Evolutionary conservation across 2,113 vertebrate genomes (phyloP), one percentile per base, ranked within the genome.

Genomic region (Rutilus rutilus): DNA sequence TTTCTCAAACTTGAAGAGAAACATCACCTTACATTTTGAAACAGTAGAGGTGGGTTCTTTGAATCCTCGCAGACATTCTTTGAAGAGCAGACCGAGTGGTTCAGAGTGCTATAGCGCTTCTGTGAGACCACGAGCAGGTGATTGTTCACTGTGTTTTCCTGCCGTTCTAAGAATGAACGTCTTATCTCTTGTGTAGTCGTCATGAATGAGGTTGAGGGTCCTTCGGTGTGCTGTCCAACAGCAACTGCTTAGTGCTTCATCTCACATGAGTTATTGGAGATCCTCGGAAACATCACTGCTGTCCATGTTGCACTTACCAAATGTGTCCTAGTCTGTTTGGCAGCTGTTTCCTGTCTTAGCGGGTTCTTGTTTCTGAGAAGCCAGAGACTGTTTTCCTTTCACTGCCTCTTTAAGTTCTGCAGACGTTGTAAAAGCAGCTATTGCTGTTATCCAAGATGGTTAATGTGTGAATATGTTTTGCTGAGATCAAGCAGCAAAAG

Each of bases 301-400:
- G 39, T 47, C 82, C 39, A 6, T 50, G 11, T 45, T n/a, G 25
- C 47, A 42, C 6, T 73, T 71, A 36, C 21, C 67, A 57, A 33
- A 17, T 36, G 80, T 59, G 74, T 78, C 73, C 81, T 60, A 71
- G 42, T n/a, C 75, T 87, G 39, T 73, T 87, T 57, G 60, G 50
- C 83, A 85, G 84, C 82, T 90, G 89, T 83, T 88, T 86, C 87
- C 85, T 89, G 78, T 79, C 30, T 77, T 80, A 77, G 23, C 5
- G 67, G n/a, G 52, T 82, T 64, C 27, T 42, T 33, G 8, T 86
- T 90, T 90, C 85, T 88, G 57, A 88, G 89, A 88, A 90, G 52
- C 78, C 64, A 30, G 10, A 75, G 76, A 67, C 83, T 67, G 10
- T 82, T 59, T 88, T 82, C 77, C 83, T 79, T 64, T 81, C 39